Evolutionary conservation across 2,113 vertebrate species (phyloP).

Genomic region (Syngnathus scovelli): DNA sequence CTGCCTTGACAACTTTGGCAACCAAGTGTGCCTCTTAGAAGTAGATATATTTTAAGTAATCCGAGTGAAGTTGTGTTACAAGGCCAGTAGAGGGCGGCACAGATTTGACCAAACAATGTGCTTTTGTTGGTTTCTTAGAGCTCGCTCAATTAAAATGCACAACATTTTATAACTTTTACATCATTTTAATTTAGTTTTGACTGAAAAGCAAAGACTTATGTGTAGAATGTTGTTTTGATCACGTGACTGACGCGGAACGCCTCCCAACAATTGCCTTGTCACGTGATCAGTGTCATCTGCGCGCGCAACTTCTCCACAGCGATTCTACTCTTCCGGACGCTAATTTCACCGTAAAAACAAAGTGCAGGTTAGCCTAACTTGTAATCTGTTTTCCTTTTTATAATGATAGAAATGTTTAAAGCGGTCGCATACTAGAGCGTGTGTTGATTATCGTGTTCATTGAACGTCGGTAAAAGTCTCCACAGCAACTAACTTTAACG

Average conservation of each 20-base stretch:
- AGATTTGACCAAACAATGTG: background rate
- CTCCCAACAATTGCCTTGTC: background rate
- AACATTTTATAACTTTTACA: background rate
- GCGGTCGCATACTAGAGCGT: background rate
- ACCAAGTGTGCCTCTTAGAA: no score
- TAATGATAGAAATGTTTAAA: no score
- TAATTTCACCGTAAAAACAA: background rate
- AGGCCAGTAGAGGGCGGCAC: conserved; percentile 47
- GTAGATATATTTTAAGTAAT: no score
- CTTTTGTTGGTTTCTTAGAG: no score
- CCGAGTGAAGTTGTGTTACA: background rate
- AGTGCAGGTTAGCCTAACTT: background rate
- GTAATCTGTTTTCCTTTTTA: background rate
- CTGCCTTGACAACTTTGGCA: no score
- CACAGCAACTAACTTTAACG: background rate
- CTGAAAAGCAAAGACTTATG: background rate
- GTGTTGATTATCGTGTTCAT: background rate
- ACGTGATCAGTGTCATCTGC: background rate
- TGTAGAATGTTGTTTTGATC: background rate
- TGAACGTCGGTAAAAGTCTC: background rate
- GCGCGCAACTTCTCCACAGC: background rate
- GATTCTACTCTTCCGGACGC: background rate
- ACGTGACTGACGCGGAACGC: background rate
- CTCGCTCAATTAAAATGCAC: background rate
- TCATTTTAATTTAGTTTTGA: no score